Evolutionary conservation across 2,797 vertebrate species (phyloP).

Genomic region (Galagoides demidoff): DNA sequence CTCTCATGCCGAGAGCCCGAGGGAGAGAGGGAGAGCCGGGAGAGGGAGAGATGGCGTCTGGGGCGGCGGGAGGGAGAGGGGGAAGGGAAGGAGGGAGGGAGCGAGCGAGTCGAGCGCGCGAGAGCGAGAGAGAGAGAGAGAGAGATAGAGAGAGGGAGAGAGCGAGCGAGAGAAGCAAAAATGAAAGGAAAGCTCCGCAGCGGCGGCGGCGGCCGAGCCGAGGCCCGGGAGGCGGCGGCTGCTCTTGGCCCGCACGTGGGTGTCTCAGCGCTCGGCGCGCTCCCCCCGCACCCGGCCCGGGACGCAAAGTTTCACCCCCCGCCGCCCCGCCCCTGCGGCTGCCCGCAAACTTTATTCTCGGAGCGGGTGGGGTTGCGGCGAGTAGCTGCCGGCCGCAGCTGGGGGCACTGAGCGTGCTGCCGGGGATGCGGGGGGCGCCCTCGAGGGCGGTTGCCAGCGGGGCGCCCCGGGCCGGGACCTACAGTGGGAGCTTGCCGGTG

Average conservation of each 20-base stretch:
- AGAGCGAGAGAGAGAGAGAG: conserved; percentile 38
- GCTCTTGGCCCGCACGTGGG: conserved; percentile 65
- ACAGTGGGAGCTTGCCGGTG: conserved; percentile 41
- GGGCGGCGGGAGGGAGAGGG: not conserved
- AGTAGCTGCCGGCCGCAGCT: not conserved
- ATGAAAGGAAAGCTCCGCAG: conserved; percentile 69
- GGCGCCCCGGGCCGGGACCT: conserved; percentile 47
- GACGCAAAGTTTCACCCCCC: conserved; percentile 78
- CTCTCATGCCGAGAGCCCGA: conserved; percentile 78
- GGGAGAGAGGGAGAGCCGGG: conserved; percentile 60
- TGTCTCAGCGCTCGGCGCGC: conserved; percentile 55
- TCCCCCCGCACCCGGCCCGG: conserved; percentile 62
- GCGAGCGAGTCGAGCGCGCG: no score
- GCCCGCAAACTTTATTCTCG: conserved; percentile 79
- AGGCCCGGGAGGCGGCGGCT: conserved; percentile 51
- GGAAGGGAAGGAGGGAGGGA: not conserved
- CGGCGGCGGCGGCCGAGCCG: conserved; percentile 11
- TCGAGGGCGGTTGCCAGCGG: not conserved
- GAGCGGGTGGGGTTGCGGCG: conserved; percentile 57
- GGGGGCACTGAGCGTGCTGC: conserved; percentile 27
- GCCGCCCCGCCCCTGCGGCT: conserved; percentile 74
- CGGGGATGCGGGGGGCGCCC: not conserved
- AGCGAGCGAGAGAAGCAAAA: conserved; percentile 13
- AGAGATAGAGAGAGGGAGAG: not conserved
- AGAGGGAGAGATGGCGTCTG: conserved; percentile 75